These are phyloP conservation scores for Protophormia terraenovae DNA, from an alignment of 2,888 invertebrate species.

Conservation along the genomic window DNA sequence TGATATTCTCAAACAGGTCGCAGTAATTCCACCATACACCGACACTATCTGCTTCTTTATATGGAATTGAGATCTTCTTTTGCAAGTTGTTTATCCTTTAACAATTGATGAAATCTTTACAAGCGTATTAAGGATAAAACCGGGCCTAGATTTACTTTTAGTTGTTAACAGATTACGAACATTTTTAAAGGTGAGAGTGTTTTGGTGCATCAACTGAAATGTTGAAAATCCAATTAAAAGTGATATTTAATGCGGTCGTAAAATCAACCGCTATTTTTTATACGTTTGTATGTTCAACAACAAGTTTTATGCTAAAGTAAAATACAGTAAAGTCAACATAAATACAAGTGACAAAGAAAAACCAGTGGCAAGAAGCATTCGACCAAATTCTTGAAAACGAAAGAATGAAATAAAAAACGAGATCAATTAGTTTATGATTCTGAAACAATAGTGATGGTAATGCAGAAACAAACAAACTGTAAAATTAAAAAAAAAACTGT, in stretches of 20 bases:
- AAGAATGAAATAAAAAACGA: constrained; percentile 27
- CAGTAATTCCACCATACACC: constrained; percentile 15
- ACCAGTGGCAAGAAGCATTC: constrained; percentile 46
- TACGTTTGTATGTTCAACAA: constrained; percentile 4
- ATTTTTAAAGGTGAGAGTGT: neutral
- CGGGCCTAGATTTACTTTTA: neutral
- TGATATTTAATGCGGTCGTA: constrained; percentile 49
- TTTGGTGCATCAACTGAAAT: constrained; percentile 49
- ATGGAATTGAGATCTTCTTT: constrained; percentile 43
- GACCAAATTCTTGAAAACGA: constrained; percentile 27
- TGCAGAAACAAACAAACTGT: constrained; percentile 13
- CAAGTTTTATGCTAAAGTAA: constrained; percentile 7
- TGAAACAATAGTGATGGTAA: constrained; percentile 42
- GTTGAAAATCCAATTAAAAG: constrained; percentile 59
- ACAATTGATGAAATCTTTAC: neutral
- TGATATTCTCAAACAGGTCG: neutral
- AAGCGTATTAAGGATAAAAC: constrained; percentile 12
- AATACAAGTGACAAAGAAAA: constrained; percentile 3
- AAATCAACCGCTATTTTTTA: constrained; percentile 28
- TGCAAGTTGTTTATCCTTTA: constrained; percentile 12
- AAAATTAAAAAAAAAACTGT: neutral
- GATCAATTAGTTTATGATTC: constrained; percentile 45
- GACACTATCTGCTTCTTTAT: constrained; percentile 40
- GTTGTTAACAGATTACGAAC: constrained; percentile 5
- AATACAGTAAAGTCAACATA: neutral